phyloP scores from a whole-genome alignment of 2,113 vertebrate genomes.

The Spilogale gracilis region DNA sequence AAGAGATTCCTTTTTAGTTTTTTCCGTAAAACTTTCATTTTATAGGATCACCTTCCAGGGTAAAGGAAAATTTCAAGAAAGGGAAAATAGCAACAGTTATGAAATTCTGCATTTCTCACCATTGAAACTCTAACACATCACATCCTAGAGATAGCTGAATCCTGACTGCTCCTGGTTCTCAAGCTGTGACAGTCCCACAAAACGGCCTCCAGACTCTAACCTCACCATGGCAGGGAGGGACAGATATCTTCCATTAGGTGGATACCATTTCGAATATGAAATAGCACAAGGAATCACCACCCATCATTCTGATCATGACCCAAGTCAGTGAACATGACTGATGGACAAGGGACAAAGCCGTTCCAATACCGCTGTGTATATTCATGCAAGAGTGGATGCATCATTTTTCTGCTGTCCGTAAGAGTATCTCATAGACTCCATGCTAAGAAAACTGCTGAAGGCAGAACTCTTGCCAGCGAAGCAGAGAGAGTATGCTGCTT shows the following conservation, averaged over 20 bases:
- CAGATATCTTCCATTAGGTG: background rate
- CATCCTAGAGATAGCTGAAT: background rate
- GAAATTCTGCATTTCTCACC: background rate
- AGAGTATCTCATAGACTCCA: background rate
- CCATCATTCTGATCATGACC: background rate
- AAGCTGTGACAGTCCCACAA: background rate
- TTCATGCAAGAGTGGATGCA: background rate
- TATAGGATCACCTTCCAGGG: background rate
- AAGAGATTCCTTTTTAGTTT: background rate
- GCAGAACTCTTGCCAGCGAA: background rate
- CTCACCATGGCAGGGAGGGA: background rate
- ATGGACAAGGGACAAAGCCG: background rate
- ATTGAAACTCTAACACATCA: background rate
- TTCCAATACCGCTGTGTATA: background rate
- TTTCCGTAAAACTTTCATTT: background rate
- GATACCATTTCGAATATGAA: background rate
- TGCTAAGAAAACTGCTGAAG: background rate
- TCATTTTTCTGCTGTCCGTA: background rate
- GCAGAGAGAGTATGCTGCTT: background rate
- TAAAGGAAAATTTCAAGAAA: conserved; percentile 2
- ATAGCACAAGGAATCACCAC: background rate
- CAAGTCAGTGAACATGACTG: background rate
- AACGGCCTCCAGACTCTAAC: background rate
- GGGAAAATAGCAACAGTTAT: background rate
- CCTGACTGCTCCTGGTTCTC: background rate